phyloP scores from a whole-genome alignment of 2,888 invertebrate species.

The Helleia helle region DNA sequence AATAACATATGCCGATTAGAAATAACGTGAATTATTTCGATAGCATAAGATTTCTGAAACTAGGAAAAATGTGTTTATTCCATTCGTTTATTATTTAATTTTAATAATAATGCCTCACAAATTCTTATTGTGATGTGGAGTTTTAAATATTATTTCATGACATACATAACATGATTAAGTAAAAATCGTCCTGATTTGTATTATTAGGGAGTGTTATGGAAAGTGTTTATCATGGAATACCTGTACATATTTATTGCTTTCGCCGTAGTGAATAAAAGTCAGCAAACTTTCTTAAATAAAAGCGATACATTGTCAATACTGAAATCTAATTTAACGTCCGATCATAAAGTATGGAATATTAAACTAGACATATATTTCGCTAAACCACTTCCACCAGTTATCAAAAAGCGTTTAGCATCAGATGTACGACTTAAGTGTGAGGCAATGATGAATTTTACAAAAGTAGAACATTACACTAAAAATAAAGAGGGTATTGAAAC shows the following conservation, averaged over 20 bases:
- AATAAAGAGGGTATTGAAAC: slow-evolving; percentile 52
- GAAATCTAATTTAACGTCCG: slow-evolving; percentile 46
- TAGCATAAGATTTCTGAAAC: no score
- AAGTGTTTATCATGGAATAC: slow-evolving; percentile 60
- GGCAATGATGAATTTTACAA: slow-evolving; percentile 59
- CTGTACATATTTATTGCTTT: slow-evolving; percentile 53
- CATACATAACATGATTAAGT: background rate
- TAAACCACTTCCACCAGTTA: slow-evolving; percentile 43
- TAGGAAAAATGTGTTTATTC: no score
- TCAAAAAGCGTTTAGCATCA: slow-evolving; percentile 37
- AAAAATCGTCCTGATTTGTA: background rate
- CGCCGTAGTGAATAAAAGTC: slow-evolving; percentile 43
- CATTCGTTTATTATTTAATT: no score
- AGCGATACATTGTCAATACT: slow-evolving; percentile 34
- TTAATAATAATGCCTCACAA: no score
- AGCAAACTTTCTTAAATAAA: slow-evolving; percentile 36
- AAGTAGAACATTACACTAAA: slow-evolving; percentile 52
- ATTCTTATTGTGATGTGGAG: background rate
- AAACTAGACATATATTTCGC: slow-evolving; percentile 60
- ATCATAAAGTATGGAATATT: slow-evolving; percentile 59
- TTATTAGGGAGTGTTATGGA: slow-evolving; percentile 48
- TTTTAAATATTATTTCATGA: background rate
- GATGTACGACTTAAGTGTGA: slow-evolving; percentile 59
- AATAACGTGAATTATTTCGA: no score
- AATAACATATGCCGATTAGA: no score